Conservation (phyloP, 2,113 vertebrate genomes). For the Coturnix japonica region DNA sequence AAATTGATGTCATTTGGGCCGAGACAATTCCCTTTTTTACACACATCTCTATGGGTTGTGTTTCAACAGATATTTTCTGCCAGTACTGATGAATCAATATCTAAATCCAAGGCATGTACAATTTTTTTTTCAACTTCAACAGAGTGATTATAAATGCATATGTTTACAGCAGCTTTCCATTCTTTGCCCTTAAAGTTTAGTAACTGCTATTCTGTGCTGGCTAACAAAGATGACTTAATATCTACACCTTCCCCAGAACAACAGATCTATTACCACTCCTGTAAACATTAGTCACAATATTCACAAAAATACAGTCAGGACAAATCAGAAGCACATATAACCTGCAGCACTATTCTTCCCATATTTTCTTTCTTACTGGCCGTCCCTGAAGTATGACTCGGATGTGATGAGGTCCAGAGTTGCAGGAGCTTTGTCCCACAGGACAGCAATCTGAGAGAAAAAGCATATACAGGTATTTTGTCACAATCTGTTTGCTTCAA, state of each 20-base stretch:
- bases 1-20: neutral
- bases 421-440: constrained; percentile 88
- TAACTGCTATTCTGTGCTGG: neutral
- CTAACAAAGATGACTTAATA: neutral
- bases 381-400: constrained; percentile 56
- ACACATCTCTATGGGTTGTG: neutral
- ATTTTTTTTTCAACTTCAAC: neutral
- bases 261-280: neutral
- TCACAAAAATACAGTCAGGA: neutral
- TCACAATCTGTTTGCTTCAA: neutral
- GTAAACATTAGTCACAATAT: neutral
- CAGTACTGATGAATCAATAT: neutral
- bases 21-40: neutral
- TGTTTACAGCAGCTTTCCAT: neutral
- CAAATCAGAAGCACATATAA: constrained; percentile 58
- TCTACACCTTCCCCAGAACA: neutral
- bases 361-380: constrained; percentile 78
- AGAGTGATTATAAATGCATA: neutral
- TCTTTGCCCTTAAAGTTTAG: neutral
- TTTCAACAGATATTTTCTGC: neutral
- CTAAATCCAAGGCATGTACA: neutral
- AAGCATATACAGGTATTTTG: neutral
- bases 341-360: constrained; percentile 93
- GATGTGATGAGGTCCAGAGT: constrained; percentile 86
- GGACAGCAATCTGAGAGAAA: constrained; percentile 82